phyloP scores from a whole-genome alignment of 2,888 invertebrate genomes.

The Agrochola macilenta region DNA sequence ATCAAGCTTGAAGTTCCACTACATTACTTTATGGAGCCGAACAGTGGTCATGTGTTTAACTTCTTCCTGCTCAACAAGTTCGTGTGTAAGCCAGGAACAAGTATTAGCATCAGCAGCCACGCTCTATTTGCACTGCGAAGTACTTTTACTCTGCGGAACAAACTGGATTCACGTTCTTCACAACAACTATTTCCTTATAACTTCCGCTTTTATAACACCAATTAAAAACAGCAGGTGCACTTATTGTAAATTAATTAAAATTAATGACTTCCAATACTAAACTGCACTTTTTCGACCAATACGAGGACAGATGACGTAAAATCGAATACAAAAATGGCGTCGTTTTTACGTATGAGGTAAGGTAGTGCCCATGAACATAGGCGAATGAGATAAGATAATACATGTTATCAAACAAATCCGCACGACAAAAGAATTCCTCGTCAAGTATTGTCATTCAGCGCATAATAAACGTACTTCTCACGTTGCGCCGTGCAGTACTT shows the following conservation, averaged over 20 bases:
- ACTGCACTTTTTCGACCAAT: constrained; percentile 8
- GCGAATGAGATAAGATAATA: constrained; percentile 52
- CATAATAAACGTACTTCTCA: constrained; percentile 74
- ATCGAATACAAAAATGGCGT: constrained; percentile 10
- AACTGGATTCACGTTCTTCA: constrained; percentile 42
- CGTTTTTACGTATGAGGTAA: constrained; percentile 29
- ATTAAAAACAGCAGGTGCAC: constrained; percentile 32
- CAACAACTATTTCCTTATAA: constrained; percentile 55
- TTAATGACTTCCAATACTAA: constrained; percentile 15
- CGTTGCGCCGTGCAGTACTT: constrained; percentile 64
- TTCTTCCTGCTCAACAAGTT: constrained; percentile 49
- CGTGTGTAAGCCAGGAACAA: constrained; percentile 49
- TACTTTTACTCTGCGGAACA: constrained; percentile 59
- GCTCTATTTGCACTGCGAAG: constrained; percentile 47
- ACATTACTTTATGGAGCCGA: constrained; percentile 41
- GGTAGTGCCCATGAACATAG: constrained; percentile 53
- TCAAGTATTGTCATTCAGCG: constrained; percentile 69
- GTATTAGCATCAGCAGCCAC: constrained; percentile 56
- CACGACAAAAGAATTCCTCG: constrained; percentile 71
- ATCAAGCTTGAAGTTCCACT: constrained; percentile 48
- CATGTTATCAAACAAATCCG: constrained; percentile 61
- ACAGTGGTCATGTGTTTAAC: constrained; percentile 11
- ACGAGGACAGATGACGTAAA: constrained; percentile 40
- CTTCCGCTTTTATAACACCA: constrained; percentile 46
- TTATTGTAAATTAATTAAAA: constrained; percentile 45